phyloP scores from a whole-genome alignment of 1,140 invertebrate genomes.

The Adelges cooleyi region DNA sequence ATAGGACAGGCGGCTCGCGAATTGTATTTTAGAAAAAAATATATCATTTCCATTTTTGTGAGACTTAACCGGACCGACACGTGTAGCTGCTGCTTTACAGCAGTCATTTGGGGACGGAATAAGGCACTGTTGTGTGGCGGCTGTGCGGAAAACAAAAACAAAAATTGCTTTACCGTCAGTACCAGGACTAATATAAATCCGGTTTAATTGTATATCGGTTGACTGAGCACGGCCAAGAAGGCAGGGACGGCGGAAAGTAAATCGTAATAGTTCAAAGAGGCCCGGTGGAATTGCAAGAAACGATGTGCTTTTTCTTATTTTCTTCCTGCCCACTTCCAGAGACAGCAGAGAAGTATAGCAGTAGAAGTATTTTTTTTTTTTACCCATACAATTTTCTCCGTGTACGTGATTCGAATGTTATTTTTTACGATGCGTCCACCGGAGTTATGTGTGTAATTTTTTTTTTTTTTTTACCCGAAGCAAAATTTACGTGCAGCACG shows the following conservation, averaged over 20 bases:
- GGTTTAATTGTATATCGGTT: slow-evolving; percentile 27
- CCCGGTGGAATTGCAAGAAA: slow-evolving; percentile 17
- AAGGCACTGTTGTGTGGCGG: too few species aligned
- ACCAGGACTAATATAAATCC: slow-evolving; percentile 21
- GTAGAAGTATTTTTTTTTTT: neutral
- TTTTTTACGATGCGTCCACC: neutral
- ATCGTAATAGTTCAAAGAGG: slow-evolving; percentile 27
- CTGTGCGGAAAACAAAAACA: too few species aligned
- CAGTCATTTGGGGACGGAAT: too few species aligned
- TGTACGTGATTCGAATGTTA: slow-evolving; percentile 17
- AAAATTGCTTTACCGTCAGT: neutral
- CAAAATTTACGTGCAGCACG: slow-evolving; percentile 4
- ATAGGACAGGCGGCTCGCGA: too few species aligned
- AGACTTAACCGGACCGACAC: too few species aligned
- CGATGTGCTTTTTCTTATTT: slow-evolving; percentile 16
- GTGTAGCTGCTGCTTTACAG: too few species aligned
- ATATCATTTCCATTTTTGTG: too few species aligned
- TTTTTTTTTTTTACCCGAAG: neutral
- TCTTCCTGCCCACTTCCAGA: slow-evolving; percentile 16
- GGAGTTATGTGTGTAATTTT: slow-evolving; percentile 5
- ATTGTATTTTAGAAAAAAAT: too few species aligned
- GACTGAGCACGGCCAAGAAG: neutral
- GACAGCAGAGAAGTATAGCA: too few species aligned
- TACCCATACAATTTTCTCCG: slow-evolving; percentile 24
- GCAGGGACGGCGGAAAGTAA: neutral